Percentiles rank a stretch among this genome's conserved stretches.
phyloP scores from a whole-genome alignment of 2,888 invertebrate genomes.

The Melanargia galathea region DNA sequence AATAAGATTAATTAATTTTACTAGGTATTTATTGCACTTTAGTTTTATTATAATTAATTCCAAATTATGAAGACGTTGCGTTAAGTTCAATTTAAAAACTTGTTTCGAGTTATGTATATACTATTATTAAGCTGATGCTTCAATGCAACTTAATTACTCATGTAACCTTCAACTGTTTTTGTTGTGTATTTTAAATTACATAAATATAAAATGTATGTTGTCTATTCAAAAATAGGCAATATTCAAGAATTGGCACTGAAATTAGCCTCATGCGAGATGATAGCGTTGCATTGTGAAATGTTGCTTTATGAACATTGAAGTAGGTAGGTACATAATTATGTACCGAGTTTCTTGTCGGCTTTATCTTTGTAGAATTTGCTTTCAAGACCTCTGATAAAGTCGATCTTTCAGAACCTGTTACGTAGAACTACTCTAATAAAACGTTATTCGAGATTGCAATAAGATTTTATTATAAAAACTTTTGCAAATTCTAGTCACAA shows the following conservation, averaged over 20 bases:
- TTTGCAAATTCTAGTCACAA: too few relatives aligned
- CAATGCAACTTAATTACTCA: not conserved
- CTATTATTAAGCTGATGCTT: not conserved
- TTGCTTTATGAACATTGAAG: too few relatives aligned
- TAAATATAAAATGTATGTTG: not conserved
- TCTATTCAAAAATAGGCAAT: not conserved
- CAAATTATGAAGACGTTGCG: not conserved
- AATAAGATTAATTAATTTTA: not conserved
- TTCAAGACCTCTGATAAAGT: too few relatives aligned
- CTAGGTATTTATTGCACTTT: slow-evolving; percentile 1
- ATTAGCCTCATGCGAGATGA: not conserved
- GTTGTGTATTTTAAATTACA: not conserved
- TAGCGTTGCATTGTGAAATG: too few relatives aligned
- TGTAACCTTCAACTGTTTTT: slow-evolving; percentile 1
- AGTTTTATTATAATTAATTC: not conserved
- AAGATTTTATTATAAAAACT: too few relatives aligned
- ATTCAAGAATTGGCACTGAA: not conserved
- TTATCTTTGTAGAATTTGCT: too few relatives aligned
- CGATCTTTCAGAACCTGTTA: too few relatives aligned
- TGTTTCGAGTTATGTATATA: not conserved
- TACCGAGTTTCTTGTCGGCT: too few relatives aligned
- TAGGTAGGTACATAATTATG: too few relatives aligned
- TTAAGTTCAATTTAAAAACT: not conserved
- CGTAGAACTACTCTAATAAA: too few relatives aligned
- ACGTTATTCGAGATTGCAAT: too few relatives aligned